These are phyloP conservation scores for Cherax quadricarinatus DNA, from an alignment of 1,140 invertebrate species.

Conservation along the genomic window DNA sequence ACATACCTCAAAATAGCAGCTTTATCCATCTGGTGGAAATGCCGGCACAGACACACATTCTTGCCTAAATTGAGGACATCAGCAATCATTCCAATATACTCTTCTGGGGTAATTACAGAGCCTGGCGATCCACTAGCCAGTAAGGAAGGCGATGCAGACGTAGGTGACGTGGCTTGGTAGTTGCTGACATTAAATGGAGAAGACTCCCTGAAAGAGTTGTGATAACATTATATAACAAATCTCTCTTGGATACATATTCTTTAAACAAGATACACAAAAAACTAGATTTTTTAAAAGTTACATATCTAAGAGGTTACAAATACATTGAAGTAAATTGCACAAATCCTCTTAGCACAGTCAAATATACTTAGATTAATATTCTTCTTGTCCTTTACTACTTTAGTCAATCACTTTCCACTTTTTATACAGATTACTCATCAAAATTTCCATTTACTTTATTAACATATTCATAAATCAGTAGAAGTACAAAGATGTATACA, in stretches of 20 bases:
- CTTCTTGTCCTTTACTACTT: too few species aligned
- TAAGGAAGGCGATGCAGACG: slow-evolving; percentile 53
- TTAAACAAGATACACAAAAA: too few species aligned
- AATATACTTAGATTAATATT: too few species aligned
- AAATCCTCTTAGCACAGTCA: too few species aligned
- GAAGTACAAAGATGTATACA: too few species aligned
- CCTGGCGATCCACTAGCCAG: neutral
- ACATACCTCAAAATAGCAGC: slow-evolving; percentile 72
- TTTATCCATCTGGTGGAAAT: slow-evolving; percentile 90
- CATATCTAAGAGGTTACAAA: too few species aligned
- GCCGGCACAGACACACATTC: slow-evolving; percentile 94
- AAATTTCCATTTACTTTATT: too few species aligned
- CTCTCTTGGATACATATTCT: neutral
- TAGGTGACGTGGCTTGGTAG: slow-evolving; percentile 59
- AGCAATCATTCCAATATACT: slow-evolving; percentile 93
- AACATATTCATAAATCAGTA: too few species aligned
- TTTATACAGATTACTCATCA: too few species aligned
- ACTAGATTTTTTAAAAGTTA: too few species aligned
- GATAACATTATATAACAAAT: neutral
- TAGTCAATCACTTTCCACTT: too few species aligned
- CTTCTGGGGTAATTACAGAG: slow-evolving; percentile 76
- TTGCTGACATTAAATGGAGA: slow-evolving; percentile 60
- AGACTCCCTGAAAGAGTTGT: slow-evolving; percentile 35
- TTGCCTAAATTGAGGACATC: slow-evolving; percentile 95
- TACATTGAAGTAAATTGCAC: too few species aligned